These are phyloP conservation scores for Cheirogaleus major DNA, from an alignment of 2,797 vertebrate species.

Conservation along the genomic window DNA sequence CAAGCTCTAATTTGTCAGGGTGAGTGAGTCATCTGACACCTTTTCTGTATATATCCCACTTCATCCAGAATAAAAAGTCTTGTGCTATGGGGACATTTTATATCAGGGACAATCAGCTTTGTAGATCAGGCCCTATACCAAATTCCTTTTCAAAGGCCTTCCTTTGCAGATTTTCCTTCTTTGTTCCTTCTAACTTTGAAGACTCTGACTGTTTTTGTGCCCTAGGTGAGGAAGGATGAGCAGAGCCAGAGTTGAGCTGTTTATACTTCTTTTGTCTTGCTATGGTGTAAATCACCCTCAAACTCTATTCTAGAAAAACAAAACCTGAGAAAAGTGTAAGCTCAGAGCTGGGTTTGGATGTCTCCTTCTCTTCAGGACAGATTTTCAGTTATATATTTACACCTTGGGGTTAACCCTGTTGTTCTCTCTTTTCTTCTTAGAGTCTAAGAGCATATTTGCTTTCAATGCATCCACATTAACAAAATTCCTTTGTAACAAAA, in stretches of 20 bases:
- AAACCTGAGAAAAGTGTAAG: neutral
- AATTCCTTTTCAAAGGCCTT: neutral
- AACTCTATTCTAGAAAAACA: neutral
- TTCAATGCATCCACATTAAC: neutral
- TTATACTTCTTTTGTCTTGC: neutral
- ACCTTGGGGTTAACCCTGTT: neutral
- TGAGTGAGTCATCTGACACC: neutral
- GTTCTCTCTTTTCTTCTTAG: neutral
- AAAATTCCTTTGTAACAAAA: neutral
- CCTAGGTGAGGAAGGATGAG: neutral
- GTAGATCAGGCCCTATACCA: neutral
- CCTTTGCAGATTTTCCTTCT: neutral
- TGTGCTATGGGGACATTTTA: neutral
- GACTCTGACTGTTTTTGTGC: neutral
- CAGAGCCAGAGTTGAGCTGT: neutral
- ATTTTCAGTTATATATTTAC: neutral
- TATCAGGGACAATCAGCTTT: neutral
- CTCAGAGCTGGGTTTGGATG: neutral
- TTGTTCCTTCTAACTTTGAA: constrained; percentile 4
- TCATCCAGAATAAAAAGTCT: constrained; percentile 1
- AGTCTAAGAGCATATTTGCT: neutral
- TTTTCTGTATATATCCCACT: neutral
- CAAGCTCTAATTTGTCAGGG: neutral
- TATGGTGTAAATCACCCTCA: neutral
- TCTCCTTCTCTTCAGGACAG: neutral